Conservation (phyloP, 2,797 vertebrate genomes). For the Danio choprae region DNA sequence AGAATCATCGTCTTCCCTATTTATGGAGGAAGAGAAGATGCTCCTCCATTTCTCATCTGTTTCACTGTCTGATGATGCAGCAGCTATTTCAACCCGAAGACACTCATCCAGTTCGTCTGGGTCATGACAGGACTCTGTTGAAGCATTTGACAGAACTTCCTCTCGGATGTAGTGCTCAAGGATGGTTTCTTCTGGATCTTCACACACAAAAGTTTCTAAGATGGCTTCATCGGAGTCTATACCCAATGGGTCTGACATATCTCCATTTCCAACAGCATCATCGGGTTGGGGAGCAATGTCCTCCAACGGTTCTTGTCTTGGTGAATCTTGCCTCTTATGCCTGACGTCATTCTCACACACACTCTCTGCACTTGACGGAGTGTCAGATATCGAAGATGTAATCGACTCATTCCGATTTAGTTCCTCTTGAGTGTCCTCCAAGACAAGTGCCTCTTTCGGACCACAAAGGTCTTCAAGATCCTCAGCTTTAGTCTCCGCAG, state of each 20-base stretch:
- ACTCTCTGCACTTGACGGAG: slow-evolving; percentile 77
- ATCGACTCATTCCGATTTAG: slow-evolving; percentile 79
- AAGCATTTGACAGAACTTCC: slow-evolving; percentile 77
- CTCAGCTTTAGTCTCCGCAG: slow-evolving; percentile 44
- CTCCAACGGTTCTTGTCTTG: slow-evolving; percentile 63
- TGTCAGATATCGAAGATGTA: slow-evolving; percentile 76
- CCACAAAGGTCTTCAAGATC: slow-evolving; percentile 55
- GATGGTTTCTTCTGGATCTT: slow-evolving; percentile 66
- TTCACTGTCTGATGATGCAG: slow-evolving; percentile 77
- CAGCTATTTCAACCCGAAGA: slow-evolving; percentile 76
- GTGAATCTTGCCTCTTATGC: slow-evolving; percentile 65
- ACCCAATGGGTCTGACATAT: slow-evolving; percentile 56
- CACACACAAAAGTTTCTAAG: slow-evolving; percentile 60
- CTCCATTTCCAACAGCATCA: slow-evolving; percentile 56
- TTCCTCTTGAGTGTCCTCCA: slow-evolving; percentile 68
- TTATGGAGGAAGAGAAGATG: slow-evolving; percentile 84
- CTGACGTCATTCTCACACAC: slow-evolving; percentile 76
- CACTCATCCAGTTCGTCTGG: slow-evolving; percentile 75
- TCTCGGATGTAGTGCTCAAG: slow-evolving; percentile 74
- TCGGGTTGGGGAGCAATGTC: slow-evolving; percentile 57
- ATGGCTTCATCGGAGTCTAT: slow-evolving; percentile 59
- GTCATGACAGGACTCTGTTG: slow-evolving; percentile 76
- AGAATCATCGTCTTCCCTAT: slow-evolving; percentile 83
- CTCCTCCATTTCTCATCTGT: slow-evolving; percentile 81
- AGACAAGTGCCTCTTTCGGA: slow-evolving; percentile 66